These are phyloP conservation scores for Notarius lentiginosus DNA, from an alignment of 2,113 vertebrate genomes.

Conservation along the genomic window DNA sequence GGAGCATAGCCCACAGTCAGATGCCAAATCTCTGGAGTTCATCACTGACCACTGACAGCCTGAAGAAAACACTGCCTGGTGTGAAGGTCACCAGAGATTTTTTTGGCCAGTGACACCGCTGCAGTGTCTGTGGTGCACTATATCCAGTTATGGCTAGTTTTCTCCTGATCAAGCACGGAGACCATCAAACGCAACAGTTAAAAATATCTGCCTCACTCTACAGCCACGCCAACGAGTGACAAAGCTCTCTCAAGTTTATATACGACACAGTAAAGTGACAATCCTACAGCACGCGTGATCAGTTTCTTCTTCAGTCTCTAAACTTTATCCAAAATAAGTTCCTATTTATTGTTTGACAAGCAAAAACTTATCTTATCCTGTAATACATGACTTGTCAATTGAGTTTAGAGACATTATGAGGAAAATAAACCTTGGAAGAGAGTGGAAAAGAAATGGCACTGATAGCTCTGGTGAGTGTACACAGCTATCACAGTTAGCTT, in stretches of 20 bases:
- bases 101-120: neutral
- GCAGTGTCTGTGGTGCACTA: neutral
- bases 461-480: neutral
- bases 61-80: neutral
- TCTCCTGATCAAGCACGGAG: neutral
- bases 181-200: neutral
- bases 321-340: neutral
- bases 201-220: neutral
- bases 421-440: neutral
- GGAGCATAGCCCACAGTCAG: neutral
- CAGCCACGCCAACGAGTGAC: neutral
- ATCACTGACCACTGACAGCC: neutral
- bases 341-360: neutral
- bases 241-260: neutral
- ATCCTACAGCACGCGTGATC: neutral
- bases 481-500: neutral
- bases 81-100: conserved; percentile 12
- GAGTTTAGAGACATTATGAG: neutral
- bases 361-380: neutral
- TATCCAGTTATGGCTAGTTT: neutral
- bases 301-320: neutral
- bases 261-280: neutral
- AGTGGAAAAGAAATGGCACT: neutral
- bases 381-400: neutral
- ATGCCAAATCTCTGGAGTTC: conserved; percentile 10